Base-by-base conservation (phyloP, 2,888 invertebrate species). In the Eupithecia abbreviata region DNA sequence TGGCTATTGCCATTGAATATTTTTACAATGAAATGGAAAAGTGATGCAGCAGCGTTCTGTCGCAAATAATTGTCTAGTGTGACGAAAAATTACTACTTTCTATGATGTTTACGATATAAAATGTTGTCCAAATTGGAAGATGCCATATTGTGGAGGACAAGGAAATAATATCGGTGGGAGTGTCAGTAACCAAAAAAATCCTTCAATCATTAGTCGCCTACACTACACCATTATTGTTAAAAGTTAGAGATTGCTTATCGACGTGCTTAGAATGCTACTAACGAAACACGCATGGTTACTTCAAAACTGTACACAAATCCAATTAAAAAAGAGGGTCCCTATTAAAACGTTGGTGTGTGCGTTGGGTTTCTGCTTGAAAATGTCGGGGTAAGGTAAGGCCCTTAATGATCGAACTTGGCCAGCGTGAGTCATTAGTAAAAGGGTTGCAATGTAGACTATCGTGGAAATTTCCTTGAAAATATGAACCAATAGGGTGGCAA, bases 391-490 rank as follows among this genome's bases (percentile, higher is more conserved):
- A 71, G 67, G 71, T 18, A 41, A 67, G 67, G 69, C 72, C 74
- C 74, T 72, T 55, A 67, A 74, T 71, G 71, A 71, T 71, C 68
- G 49, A 41, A 71, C 30, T 55, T 42, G 67, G 71, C 73, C 58
- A 68, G 68, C 68, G 67, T 68, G 67, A 45, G 67, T 68, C 67
- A 71, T 66, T 75, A 51, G 65, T 45, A 51, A 69, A 66, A 74
- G 62, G 77, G 77, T 73, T 67, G 73, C 42, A 68, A 30, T 62
- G 49, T 45, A 47, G 69, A 18, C 72, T 76, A 62, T 62, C 13
- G 72, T 72, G 74, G 77, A 71, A 76, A 71, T 73, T 70, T 65
- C 51, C 47, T 43, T 62, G 42, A 62, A 58, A 72, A 18, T 68
- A 30, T 43, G 6, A 42, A 41, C 12, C 65, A 66, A 66, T n/a